phyloP scores from a whole-genome alignment of 1,140 invertebrate species.

The Gonioctena quinquepunctata region DNA sequence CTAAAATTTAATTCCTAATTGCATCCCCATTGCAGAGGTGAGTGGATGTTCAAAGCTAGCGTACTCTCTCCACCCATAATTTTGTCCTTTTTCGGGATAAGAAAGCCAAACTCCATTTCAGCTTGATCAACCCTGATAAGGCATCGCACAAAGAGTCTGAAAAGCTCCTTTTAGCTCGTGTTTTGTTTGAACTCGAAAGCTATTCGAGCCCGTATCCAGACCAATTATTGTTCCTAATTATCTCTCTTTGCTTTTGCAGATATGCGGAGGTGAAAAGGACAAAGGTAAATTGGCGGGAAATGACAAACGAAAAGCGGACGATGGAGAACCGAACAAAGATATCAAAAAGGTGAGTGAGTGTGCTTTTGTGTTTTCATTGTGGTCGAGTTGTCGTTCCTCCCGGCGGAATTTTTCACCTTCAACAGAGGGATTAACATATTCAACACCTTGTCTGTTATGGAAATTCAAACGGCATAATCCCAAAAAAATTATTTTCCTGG shows the following conservation, averaged over 20 bases:
- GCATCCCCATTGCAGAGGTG: too few relatives aligned
- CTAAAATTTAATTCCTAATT: too few relatives aligned
- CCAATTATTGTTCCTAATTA: constrained; percentile 13
- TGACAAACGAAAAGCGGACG: constrained; percentile 71
- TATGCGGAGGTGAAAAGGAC: constrained; percentile 57
- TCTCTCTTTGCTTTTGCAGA: constrained; percentile 46
- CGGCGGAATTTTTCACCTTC: too few relatives aligned
- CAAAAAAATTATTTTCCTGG: too few relatives aligned
- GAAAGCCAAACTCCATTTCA: not conserved
- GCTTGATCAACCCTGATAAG: not conserved
- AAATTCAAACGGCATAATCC: too few relatives aligned
- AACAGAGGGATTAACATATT: too few relatives aligned
- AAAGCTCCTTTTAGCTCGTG: not conserved
- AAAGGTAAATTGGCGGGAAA: constrained; percentile 65
- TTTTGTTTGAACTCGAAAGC: not conserved
- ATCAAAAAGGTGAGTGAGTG: constrained; percentile 67
- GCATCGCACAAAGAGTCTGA: not conserved
- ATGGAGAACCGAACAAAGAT: constrained; percentile 69
- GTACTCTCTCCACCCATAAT: too few relatives aligned
- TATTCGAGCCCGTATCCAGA: not conserved
- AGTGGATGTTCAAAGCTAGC: too few relatives aligned
- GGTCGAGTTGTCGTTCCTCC: too few relatives aligned
- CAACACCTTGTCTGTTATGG: too few relatives aligned
- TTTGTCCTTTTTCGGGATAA: too few relatives aligned
- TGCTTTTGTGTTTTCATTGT: not conserved